Base-by-base conservation (phyloP, 2,888 invertebrate species). In the Acanthosepion pharaonis region DNA sequence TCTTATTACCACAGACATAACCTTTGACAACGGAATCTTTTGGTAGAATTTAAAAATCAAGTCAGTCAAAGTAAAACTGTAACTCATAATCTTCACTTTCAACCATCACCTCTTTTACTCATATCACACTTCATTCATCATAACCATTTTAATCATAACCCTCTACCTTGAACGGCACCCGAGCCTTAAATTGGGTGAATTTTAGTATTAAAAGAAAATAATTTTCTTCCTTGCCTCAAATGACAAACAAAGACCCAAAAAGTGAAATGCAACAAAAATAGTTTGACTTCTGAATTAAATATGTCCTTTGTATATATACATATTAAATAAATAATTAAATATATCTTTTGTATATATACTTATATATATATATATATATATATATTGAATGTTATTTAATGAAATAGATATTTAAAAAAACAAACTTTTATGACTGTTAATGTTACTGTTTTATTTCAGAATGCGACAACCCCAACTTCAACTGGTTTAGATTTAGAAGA, bases 391-490 rank as follows among this genome's bases (percentile, higher is more conserved):
- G n/a, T 78, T 78, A 78, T n/a, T 11, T 15, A 78, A n/a, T 15
- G 3, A n/a, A 78, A 9, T 78, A 78, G 78, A n/a, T 78, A 5
- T 59, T 23, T 42, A 42, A 42, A 42, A 42, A 42, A 42, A 42
- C 5, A 11, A 78, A 78, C 18, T n/a, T 78, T 78, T 33, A n/a
- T n/a, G 4, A n/a, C n/a, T 33, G n/a, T n/a, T 78, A 15, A n/a
- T 78, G 18, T 78, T 78, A 78, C 78, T 78, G n/a, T 78, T 78
- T n/a, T 78, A 78, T 78, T 78, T 78, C 78, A 78, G 78, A 78
- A 42, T 18, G 5, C n/a, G 18, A 78, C 78, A 33, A 78, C 78
- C 33, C n/a, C 78, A 78, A 78, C 5, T 18, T n/a, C n/a, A n/a
- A 78, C n/a, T 64, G 64, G 23, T 64, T 64, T 64, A 78, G 5